Base-by-base conservation (phyloP, 1,140 invertebrate genomes). In the Drosophila varians region DNA sequence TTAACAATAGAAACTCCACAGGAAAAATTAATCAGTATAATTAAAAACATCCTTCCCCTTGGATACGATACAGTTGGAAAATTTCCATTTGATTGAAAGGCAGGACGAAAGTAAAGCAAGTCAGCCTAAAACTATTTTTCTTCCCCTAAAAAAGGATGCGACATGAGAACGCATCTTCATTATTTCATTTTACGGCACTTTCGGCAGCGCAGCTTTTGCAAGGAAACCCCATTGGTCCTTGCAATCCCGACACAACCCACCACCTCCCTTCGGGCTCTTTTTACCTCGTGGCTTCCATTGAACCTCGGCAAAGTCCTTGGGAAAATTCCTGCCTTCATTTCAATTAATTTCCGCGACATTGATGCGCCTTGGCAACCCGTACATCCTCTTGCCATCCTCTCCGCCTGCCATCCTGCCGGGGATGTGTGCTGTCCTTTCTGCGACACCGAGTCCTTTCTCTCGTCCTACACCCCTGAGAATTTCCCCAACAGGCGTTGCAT, bases 281-380 rank as follows among this genome's bases (percentile, higher is more conserved):
- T 23, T 11, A 4, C 34, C 11, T 12, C 7, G 4, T 46, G 28
- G 12, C n/a, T 25, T 9, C 11, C 25, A 11, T 9, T 16, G 52
- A 65, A 40, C 52, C 46, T 18, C 54, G 34, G 21, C 49, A 28
- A 52, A 49, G 66, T 60, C 49, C 56, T 48, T 56, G 25, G 38
- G 51, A 74, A 66, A 76, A 79, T 84, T 60, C 55, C 62, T 49
- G 62, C 82, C 77, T 86, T 86, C 82, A 74, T 87, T 87, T 87
- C 82, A 87, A 87, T 87, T 87, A 87, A 87, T 87, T 87, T 87
- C 70, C 83, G 70, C 82, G 70, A 87, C 83, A 87, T 88, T 87
- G 83, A 88, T 82, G 82, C 77, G 54, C 65, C 60, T 53, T 62
- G 76, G 60, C 42, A 64, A 36, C 28, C 83, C 73, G 75, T 76